Conservation (phyloP, 1,140 invertebrate genomes). For the Bombyx mori region DNA sequence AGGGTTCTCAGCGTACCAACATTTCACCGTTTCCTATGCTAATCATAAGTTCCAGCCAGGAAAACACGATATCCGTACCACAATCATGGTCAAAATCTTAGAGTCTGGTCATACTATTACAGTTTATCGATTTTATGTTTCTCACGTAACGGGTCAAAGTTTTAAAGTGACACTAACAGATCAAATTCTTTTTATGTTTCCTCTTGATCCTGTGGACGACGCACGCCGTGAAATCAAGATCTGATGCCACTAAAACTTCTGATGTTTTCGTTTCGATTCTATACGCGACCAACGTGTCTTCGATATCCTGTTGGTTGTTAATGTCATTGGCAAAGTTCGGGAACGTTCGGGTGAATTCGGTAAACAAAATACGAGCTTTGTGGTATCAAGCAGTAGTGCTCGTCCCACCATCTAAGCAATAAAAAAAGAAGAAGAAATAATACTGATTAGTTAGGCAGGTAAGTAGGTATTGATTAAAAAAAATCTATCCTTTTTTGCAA, state of each 20-base stretch:
- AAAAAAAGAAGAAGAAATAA: too few relatives aligned
- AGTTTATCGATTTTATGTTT: background rate
- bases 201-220: slow-evolving; percentile 28
- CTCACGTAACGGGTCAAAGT: background rate
- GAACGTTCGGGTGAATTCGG: background rate
- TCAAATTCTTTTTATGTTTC: slow-evolving; percentile 10
- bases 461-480: too few relatives aligned
- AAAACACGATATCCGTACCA: too few relatives aligned
- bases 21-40: too few relatives aligned
- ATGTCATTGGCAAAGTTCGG: background rate
- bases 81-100: too few relatives aligned
- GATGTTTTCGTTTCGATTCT: slow-evolving; percentile 27
- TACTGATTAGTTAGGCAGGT: too few relatives aligned
- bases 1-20: too few relatives aligned
- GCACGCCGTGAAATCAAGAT: slow-evolving; percentile 25
- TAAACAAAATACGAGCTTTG: background rate
- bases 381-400: too few relatives aligned
- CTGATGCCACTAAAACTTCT: slow-evolving; percentile 28
- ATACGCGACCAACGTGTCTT: slow-evolving; percentile 34
- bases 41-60: too few relatives aligned
- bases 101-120: background rate
- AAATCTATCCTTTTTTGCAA: too few relatives aligned
- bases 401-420: background rate
- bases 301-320: slow-evolving; percentile 40
- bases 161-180: background rate